Evolutionary conservation across 2,113 vertebrate genomes (phyloP).

Genomic region (Empidonax traillii): DNA sequence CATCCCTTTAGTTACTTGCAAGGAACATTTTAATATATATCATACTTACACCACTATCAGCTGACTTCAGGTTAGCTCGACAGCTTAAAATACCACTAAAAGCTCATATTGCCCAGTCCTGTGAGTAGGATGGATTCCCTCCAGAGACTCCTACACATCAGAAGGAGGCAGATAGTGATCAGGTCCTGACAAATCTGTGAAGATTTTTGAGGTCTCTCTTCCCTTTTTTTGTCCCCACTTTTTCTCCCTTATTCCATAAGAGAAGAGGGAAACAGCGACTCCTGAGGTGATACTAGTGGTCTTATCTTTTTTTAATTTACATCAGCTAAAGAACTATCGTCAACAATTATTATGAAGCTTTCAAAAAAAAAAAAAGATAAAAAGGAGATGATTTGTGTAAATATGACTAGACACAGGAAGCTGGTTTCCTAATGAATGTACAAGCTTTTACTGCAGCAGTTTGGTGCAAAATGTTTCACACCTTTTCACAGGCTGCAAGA

Average conservation of each 20-base stretch:
- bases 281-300: not conserved
- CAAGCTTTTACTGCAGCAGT: not conserved
- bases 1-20: not conserved
- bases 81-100: not conserved
- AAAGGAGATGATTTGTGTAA: not conserved
- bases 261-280: not conserved
- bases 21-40: not conserved
- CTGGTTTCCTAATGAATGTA: not conserved
- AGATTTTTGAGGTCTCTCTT: not conserved
- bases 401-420: not conserved
- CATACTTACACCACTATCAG: not conserved
- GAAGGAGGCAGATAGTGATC: not conserved
- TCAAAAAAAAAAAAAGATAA: not conserved
- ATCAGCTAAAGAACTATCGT: not conserved
- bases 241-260: not conserved
- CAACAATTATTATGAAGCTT: not conserved
- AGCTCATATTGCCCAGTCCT: not conserved
- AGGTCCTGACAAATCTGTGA: not conserved
- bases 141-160: not conserved
- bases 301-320: not conserved
- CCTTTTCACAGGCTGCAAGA: not conserved
- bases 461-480: not conserved
- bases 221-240: not conserved
- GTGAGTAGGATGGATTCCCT: fast-evolving
- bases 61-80: not conserved